A percentile compares a stretch with the other conserved stretches of the same genome.
phyloP scores from a whole-genome alignment of 2,888 invertebrate genomes.

The Gonocerus acuteangulatus region DNA sequence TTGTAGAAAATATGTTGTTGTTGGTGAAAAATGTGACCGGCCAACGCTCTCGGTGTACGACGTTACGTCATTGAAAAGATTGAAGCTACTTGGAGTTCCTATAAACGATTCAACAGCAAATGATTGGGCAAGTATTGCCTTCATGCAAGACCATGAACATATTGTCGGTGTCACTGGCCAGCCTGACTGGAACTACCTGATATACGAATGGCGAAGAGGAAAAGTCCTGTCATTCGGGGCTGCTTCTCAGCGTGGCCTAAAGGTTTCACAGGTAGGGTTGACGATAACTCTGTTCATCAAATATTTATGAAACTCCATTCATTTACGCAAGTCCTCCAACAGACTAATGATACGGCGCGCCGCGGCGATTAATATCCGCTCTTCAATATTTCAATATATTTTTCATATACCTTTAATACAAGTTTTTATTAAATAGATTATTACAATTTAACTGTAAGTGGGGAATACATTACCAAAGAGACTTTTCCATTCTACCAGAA shows the following conservation, averaged over 20 bases:
- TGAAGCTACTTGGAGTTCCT: slow-evolving; percentile 59
- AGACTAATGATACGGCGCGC: too few species aligned
- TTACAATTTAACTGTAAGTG: too few species aligned
- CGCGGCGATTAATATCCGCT: too few species aligned
- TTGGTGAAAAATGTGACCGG: slow-evolving; percentile 46
- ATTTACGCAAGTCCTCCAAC: too few species aligned
- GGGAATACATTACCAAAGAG: too few species aligned
- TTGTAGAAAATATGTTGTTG: slow-evolving; percentile 56
- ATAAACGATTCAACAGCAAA: slow-evolving; percentile 50
- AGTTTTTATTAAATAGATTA: too few species aligned
- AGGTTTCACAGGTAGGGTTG: slow-evolving; percentile 8
- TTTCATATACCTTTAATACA: too few species aligned
- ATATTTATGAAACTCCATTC: too few species aligned
- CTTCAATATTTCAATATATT: too few species aligned
- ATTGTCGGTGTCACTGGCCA: slow-evolving; percentile 71
- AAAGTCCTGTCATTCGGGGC: slow-evolving; percentile 68
- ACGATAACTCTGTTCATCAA: too few species aligned
- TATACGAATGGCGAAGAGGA: slow-evolving; percentile 75
- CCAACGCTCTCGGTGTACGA: slow-evolving; percentile 66
- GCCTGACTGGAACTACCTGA: slow-evolving; percentile 73
- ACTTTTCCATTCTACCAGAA: too few species aligned
- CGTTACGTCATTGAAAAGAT: slow-evolving; percentile 58
- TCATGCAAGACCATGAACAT: slow-evolving; percentile 74
- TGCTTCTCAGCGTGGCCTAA: slow-evolving; percentile 44
- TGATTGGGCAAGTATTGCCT: slow-evolving; percentile 64